Base-by-base conservation (phyloP, 2,797 vertebrate species). In the Diglossa cyanea region DNA sequence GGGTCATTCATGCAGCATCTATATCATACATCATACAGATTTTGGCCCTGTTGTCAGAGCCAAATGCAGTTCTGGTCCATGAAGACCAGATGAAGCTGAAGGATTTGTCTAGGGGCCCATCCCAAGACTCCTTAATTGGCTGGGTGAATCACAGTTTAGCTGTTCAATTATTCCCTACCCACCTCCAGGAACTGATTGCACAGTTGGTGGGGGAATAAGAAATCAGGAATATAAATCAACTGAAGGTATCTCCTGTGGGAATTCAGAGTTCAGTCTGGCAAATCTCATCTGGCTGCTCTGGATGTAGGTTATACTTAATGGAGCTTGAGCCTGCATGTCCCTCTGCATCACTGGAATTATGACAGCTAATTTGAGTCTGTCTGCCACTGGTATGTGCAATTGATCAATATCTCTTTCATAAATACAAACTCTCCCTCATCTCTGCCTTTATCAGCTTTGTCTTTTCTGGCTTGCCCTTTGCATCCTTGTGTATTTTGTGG, bases 121-220 rank as follows among this genome's bases (percentile, higher is more conserved):
- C 85, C 61, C 39, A 71, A 73, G 83, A 31, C 67, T 96, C 71
- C 63, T 88, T 94, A 92, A 88, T 91, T 96, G 90, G 14, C 86
- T 80, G 86, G 72, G 91, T 94, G 94, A 93, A 95, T 93, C 93
- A 93, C 91, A 93, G 95, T 86, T 94, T 86, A 97, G 77, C 80
- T 81, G 39, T 87, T 94, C 74, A 91, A 4, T 91, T 95, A 95
- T 91, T 95, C 86, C 87, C 71, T 90, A 57, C 84, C 78, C 72
- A 78, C 86, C 68, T 88, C 65, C 68, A 63, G 62, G 45, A 94
- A 86, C 90, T 93, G 93, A 95, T 93, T 93, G 91, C 77, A 54
- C 70, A 68, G 91, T 86, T 95, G 85, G 73, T 91, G 73, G 86
- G 89, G 95, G 95, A 94, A 84, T 93, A 91, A 76, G 73, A 94